Percentiles rank a stretch among this genome's conserved stretches.
Conservation (phyloP, 2,888 invertebrate genomes). For the Drosophila siamana region DNA sequence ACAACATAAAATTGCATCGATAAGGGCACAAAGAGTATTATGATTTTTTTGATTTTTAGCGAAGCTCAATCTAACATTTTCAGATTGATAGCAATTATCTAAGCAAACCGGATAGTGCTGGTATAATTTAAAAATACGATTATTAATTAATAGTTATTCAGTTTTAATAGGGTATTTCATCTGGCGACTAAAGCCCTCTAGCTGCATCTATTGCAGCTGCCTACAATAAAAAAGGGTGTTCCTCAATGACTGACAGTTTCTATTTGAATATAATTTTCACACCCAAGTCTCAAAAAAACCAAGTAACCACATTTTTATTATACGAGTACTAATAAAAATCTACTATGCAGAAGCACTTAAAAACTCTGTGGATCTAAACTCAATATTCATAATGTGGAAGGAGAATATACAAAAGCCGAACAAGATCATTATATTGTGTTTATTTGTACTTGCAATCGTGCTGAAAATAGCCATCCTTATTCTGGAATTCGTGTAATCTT, state of each 20-base stretch:
- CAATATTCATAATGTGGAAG: slow-evolving; percentile 6
- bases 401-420: slow-evolving; percentile 26
- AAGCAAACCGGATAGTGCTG: too few species aligned
- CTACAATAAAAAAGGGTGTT: neutral
- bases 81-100: neutral
- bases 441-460: slow-evolving; percentile 57
- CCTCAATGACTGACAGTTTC: slow-evolving; percentile 6
- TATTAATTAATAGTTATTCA: neutral
- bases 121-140: too few species aligned
- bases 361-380: neutral
- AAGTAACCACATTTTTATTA: neutral
- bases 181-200: neutral
- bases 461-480: slow-evolving; percentile 56
- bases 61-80: neutral
- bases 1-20: neutral
- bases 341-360: neutral
- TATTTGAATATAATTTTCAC: slow-evolving; percentile 51
- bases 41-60: neutral
- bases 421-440: slow-evolving; percentile 44
- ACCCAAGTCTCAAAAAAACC: slow-evolving; percentile 13
- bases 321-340: too few species aligned
- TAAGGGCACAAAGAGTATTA: neutral
- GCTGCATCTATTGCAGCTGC: neutral
- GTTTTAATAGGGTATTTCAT: neutral
- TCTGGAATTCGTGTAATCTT: slow-evolving; percentile 54